Evolutionary conservation across 2,888 invertebrate genomes (phyloP).

Genomic region (Pheosia tremula): DNA sequence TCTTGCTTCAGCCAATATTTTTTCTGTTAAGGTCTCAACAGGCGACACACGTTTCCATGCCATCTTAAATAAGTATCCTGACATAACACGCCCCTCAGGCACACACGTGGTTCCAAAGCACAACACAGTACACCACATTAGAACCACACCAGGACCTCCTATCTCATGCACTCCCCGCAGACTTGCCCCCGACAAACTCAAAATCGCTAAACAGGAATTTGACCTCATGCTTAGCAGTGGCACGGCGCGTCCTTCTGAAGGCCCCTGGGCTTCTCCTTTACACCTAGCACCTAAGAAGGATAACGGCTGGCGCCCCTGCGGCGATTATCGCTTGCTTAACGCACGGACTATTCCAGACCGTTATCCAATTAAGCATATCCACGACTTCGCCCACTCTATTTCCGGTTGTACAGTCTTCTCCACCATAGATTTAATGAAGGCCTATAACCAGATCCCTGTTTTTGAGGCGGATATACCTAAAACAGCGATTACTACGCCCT

Average conservation of each 20-base stretch:
- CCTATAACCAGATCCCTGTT: background rate
- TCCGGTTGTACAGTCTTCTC: conserved; percentile 11
- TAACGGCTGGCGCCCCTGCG: conserved; percentile 15
- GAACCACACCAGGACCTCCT: conserved; percentile 16
- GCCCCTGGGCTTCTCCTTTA: conserved; percentile 15
- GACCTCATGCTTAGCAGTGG: conserved; percentile 10
- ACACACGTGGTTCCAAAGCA: conserved; percentile 6
- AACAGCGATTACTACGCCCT: conserved; percentile 48
- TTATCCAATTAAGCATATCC: conserved; percentile 9
- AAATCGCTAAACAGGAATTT: conserved; percentile 15
- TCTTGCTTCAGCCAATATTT: background rate
- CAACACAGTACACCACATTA: conserved; percentile 13
- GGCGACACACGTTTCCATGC: conserved; percentile 8
- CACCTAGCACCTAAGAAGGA: conserved; percentile 14
- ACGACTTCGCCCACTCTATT: conserved; percentile 12
- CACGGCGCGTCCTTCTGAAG: conserved; percentile 11
- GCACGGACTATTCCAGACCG: conserved; percentile 5
- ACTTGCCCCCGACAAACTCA: conserved; percentile 14
- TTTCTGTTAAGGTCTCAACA: background rate
- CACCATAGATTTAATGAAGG: conserved; percentile 20
- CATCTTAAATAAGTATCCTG: conserved; percentile 10
- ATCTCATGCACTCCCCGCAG: conserved; percentile 7
- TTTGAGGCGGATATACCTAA: conserved; percentile 23
- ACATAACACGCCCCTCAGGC: conserved; percentile 15
- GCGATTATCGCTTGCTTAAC: conserved; percentile 7